Conservation (phyloP, 2,888 invertebrate genomes). For the Andricus curvator region DNA sequence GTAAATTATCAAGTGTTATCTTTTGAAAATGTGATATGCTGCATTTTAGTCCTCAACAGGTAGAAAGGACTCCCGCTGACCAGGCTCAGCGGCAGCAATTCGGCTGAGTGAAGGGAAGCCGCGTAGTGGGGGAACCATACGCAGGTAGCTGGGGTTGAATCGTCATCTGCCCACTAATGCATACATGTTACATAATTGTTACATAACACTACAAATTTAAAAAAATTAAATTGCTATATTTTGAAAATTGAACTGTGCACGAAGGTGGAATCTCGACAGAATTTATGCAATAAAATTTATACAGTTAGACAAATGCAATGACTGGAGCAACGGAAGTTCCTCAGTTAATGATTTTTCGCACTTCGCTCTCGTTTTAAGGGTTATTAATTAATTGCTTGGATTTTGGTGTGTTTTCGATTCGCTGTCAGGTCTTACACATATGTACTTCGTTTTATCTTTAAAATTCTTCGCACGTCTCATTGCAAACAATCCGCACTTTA, state of each 20-base stretch:
- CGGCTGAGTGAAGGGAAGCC: too few relatives aligned
- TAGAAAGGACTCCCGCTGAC: too few relatives aligned
- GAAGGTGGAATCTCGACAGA: conserved; percentile 55
- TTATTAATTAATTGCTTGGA: conserved; percentile 59
- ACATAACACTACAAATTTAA: neutral
- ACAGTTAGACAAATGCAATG: conserved; percentile 70
- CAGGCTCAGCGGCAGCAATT: too few relatives aligned
- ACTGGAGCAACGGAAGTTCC: conserved; percentile 72
- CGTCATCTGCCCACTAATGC: too few relatives aligned
- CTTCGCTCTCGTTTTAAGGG: conserved; percentile 45
- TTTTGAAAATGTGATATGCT: too few relatives aligned
- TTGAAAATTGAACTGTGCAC: conserved; percentile 11
- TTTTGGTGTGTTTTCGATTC: conserved; percentile 63
- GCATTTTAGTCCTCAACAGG: too few relatives aligned
- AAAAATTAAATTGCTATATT: neutral
- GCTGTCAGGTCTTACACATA: conserved; percentile 66
- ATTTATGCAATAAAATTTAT: conserved; percentile 75
- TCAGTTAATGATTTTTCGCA: conserved; percentile 51
- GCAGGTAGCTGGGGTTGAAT: too few relatives aligned
- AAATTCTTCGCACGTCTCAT: conserved; percentile 20
- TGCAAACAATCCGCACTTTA: conserved; percentile 32
- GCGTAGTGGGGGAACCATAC: too few relatives aligned
- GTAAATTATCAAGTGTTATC: too few relatives aligned
- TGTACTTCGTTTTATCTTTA: conserved; percentile 29
- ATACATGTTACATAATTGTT: neutral